Base-by-base conservation (phyloP, 2,888 invertebrate genomes). In the Drosophila atripex region DNA sequence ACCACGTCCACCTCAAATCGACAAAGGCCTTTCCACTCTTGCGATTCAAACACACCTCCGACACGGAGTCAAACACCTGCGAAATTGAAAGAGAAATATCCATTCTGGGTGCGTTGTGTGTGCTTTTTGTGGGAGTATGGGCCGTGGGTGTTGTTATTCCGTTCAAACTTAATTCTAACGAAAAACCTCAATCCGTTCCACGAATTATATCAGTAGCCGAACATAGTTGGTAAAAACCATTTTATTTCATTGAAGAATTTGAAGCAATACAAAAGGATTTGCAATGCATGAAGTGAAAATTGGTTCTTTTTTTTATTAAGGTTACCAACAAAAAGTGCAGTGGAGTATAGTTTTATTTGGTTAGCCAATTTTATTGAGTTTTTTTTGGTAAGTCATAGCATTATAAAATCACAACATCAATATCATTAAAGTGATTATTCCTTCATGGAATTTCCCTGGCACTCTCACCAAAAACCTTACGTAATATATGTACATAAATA, bases 81-180 rank as follows among this genome's bases (percentile, higher is more conserved):
- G 65, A 86, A 82, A 82, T 82, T 82, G 82, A 82, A 85, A 85
- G 78, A 64, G 78, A 84, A 82, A 71, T 78, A 76, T 80, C 78
- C 87, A 84, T 82, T 82, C 87, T 53, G 80, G 70, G 68, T 53
- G 71, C 32, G 49, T 51, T 76, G 66, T 45, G 47, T 46, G 50
- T 49, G 18, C 21, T 11, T 54, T 43, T 54, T 53, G 7, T 23
- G 12, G 39, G 25, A 25, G 35, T 41, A 25, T 9, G 28, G 9
- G 9, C 25, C 12, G 18, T 21, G 46, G 61, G 45, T 63, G 63
- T 61, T 64, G 65, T 52, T 51, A 18, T 68, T 77, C 57, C 57
- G 39, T 49, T 72, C 63, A 71, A 71, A 80, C 73, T 83, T 75
- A 85, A 76, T 76, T 69, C 75, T 72, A 78, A 49, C 41, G 21